Percentiles rank a stretch among this genome's conserved stretches.
phyloP scores from a whole-genome alignment of 2,113 vertebrate species.

The Rhombomys opimus region DNA sequence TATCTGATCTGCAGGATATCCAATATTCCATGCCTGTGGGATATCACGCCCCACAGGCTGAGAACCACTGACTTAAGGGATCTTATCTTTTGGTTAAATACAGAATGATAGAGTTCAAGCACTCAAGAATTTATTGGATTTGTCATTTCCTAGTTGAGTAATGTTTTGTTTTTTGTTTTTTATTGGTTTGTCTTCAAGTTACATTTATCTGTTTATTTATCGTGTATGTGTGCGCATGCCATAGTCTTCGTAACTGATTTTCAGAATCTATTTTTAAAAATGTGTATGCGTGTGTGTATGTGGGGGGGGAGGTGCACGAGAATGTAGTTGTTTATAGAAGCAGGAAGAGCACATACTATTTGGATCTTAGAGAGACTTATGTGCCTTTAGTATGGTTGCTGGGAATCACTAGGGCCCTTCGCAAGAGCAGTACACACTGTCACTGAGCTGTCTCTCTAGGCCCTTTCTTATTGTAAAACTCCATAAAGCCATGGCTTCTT shows the following conservation, averaged over 20 bases:
- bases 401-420: background rate
- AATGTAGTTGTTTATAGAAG: background rate
- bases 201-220: background rate
- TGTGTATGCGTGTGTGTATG: no score
- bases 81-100: slow-evolving; percentile 10
- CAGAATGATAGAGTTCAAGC: background rate
- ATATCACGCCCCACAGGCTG: background rate
- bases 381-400: background rate
- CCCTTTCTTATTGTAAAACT: background rate
- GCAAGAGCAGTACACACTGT: background rate
- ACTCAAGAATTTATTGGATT: background rate
- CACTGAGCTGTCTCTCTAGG: background rate
- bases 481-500: background rate
- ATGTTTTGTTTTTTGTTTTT: background rate
- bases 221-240: background rate
- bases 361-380: background rate
- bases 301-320: background rate
- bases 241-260: background rate
- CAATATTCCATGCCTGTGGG: background rate
- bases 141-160: slow-evolving; percentile 47
- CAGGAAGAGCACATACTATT: background rate
- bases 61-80: background rate
- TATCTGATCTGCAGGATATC: background rate
- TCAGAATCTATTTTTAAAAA: background rate
- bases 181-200: background rate